These are phyloP conservation scores for Hormaphis cornu DNA, from an alignment of 1,140 invertebrate genomes.

Conservation along the genomic window DNA sequence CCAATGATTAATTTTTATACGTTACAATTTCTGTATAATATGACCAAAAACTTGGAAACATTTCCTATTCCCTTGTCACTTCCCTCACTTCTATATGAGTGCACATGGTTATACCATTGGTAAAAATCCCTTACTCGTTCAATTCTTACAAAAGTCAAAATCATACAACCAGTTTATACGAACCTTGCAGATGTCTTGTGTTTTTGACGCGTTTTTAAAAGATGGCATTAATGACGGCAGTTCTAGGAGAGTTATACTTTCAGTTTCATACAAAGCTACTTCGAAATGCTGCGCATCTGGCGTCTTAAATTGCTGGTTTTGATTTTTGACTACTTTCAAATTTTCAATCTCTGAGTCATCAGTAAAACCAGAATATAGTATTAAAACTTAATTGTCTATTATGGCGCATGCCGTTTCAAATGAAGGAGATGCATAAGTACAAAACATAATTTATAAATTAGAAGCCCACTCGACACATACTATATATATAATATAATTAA, in stretches of 20 bases:
- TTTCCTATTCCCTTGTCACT: no score
- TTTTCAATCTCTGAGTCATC: not conserved
- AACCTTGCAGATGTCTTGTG: not conserved
- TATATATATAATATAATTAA: no score
- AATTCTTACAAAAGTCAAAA: not conserved
- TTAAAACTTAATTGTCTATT: not conserved
- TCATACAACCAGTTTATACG: not conserved
- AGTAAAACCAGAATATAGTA: not conserved
- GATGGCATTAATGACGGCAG: not conserved
- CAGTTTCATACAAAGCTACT: not conserved
- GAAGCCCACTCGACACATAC: no score
- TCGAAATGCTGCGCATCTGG: not conserved
- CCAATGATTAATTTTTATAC: not conserved
- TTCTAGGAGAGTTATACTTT: constrained; percentile 7
- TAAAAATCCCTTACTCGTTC: not conserved
- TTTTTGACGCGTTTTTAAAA: not conserved
- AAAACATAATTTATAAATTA: not conserved
- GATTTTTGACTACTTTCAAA: not conserved
- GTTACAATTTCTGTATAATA: not conserved
- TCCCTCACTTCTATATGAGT: no score
- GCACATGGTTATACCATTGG: not conserved
- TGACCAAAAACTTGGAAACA: not conserved
- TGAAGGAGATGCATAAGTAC: not conserved
- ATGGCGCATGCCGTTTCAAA: not conserved
- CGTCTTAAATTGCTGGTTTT: not conserved